These are phyloP conservation scores for Ecliptopera silaceata DNA, from an alignment of 2,888 invertebrate species.

Conservation along the genomic window DNA sequence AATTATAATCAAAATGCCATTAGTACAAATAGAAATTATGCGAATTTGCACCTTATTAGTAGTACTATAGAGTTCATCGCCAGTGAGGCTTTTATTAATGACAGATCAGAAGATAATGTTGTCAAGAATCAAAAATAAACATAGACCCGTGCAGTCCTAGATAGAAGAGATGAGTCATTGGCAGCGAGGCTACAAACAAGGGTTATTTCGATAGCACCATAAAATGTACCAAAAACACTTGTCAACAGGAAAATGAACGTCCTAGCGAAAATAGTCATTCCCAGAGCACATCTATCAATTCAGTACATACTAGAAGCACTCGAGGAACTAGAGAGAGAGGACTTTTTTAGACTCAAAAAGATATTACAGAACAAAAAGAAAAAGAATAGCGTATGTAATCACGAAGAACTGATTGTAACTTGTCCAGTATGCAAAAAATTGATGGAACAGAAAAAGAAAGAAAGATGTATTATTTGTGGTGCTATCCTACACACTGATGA, in stretches of 20 bases:
- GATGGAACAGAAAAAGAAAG: constrained; percentile 10
- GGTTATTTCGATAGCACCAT: neutral
- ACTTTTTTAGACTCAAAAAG: constrained; percentile 50
- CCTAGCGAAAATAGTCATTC: constrained; percentile 49
- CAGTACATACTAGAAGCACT: constrained; percentile 45
- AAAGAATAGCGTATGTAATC: constrained; percentile 8
- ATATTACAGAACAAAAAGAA: constrained; percentile 42
- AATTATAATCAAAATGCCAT: neutral
- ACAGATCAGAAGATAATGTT: constrained; percentile 2
- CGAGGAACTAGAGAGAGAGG: constrained; percentile 50
- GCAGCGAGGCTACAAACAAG: constrained; percentile 30
- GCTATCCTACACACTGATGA: neutral
- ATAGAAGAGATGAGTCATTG: constrained; percentile 39
- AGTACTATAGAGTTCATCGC: constrained; percentile 42
- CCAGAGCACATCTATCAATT: constrained; percentile 44
- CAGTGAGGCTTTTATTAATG: constrained; percentile 33
- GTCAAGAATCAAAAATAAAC: constrained; percentile 1
- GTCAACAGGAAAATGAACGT: constrained; percentile 40
- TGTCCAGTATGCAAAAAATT: constrained; percentile 14
- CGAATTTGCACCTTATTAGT: neutral
- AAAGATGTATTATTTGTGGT: constrained; percentile 32
- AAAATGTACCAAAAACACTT: neutral
- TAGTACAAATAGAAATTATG: too few species aligned
- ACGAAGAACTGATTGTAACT: neutral
- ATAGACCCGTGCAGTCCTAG: constrained; percentile 47